A percentile compares a stretch with the other conserved stretches of the same genome.
Conservation (phyloP, 2,797 vertebrate genomes). For the Eospalax fontanierii region DNA sequence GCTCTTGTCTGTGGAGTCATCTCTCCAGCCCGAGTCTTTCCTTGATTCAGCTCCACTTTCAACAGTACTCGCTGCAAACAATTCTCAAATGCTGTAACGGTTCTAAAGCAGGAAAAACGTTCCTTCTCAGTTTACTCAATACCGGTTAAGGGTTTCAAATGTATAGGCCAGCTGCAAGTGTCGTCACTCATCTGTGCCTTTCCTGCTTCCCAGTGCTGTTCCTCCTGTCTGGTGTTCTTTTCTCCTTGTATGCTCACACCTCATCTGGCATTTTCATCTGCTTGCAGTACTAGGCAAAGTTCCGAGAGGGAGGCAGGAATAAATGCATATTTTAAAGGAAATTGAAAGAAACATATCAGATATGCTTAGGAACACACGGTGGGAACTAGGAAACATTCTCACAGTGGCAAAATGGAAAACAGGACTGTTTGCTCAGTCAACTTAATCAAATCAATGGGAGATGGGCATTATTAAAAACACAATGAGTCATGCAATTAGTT, state of each 20-base stretch:
- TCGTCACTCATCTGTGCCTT: background rate
- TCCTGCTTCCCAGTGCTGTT: background rate
- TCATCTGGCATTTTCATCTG: background rate
- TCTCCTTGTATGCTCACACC: background rate
- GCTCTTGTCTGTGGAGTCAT: too few relatives aligned
- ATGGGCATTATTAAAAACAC: background rate
- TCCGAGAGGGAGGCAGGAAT: background rate
- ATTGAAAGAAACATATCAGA: background rate
- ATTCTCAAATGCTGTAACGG: background rate
- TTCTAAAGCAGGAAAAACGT: background rate
- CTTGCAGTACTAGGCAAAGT: background rate
- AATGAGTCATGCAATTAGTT: background rate
- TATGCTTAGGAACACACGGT: background rate
- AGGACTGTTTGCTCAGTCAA: background rate
- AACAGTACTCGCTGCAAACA: background rate
- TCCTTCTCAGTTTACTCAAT: background rate
- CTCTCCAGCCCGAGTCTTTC: too few relatives aligned
- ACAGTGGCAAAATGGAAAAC: background rate
- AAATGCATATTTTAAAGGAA: background rate
- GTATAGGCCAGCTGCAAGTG: background rate
- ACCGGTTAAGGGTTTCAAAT: background rate
- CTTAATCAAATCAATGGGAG: background rate
- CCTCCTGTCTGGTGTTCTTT: background rate
- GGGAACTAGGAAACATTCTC: background rate
- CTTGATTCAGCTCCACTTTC: background rate